Percentiles rank a stretch among this genome's conserved stretches.
Conservation (phyloP, 2,113 vertebrate genomes). For the Nyctibius bracteatus region DNA sequence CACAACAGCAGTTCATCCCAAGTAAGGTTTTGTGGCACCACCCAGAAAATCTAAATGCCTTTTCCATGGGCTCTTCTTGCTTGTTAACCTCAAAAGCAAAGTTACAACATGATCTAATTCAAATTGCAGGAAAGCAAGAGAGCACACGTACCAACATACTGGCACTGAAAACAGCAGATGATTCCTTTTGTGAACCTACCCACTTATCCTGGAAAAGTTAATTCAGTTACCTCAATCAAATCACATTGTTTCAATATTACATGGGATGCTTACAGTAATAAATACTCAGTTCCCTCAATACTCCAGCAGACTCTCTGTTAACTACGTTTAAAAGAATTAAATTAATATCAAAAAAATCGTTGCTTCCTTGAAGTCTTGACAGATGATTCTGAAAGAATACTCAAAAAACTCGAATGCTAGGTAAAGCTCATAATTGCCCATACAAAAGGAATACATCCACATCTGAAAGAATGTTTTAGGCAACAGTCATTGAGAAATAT, state of each 20-base stretch:
- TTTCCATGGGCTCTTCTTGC: neutral
- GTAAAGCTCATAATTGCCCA: neutral
- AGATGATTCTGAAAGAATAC: neutral
- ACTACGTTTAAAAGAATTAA: neutral
- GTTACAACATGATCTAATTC: neutral
- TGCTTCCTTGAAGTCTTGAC: neutral
- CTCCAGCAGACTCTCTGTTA: neutral
- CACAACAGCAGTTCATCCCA: neutral
- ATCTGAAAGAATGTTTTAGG: neutral
- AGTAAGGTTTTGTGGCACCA: neutral
- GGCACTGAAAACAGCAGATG: neutral
- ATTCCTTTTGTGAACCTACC: neutral
- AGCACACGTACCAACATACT: neutral
- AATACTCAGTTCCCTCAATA: neutral
- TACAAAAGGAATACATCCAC: neutral
- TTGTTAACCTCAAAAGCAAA: neutral
- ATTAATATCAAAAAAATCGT: neutral
- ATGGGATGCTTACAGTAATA: neutral
- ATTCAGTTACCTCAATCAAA: neutral
- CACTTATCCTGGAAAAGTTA: neutral
- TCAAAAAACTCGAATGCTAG: neutral
- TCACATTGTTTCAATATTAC: neutral
- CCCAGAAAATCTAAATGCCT: neutral
- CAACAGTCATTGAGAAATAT: accelerated
- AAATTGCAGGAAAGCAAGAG: neutral